phyloP scores from a whole-genome alignment of 2,113 vertebrate genomes.

The Xenopus laevis region DNA sequence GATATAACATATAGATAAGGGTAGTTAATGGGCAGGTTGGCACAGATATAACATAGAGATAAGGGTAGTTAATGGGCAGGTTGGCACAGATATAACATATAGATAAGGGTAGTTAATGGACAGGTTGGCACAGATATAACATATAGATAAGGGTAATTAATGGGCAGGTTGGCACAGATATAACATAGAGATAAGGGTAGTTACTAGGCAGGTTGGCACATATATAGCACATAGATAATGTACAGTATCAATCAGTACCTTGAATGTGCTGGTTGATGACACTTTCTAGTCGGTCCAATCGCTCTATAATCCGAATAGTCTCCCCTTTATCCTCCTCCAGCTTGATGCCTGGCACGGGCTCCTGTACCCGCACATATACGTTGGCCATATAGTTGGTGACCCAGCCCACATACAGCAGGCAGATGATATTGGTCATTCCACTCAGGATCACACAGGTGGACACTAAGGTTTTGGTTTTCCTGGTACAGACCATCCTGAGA shows the following conservation, averaged over 20 bases:
- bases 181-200: no score
- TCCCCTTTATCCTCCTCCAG: slow-evolving; percentile 88
- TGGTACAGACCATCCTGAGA: slow-evolving; percentile 94
- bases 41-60: background rate
- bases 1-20: no score
- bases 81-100: background rate
- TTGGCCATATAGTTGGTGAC: slow-evolving; percentile 97
- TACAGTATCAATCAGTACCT: slow-evolving; percentile 66
- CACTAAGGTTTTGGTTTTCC: slow-evolving; percentile 99
- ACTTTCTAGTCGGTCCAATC: slow-evolving; percentile 91
- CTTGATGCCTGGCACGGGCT: slow-evolving; percentile 85
- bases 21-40: background rate
- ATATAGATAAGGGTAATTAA: no score
- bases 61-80: background rate
- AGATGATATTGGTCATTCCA: slow-evolving; percentile 96
- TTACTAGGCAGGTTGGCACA: no score
- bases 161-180: no score
- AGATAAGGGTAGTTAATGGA: background rate
- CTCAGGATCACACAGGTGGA: slow-evolving; percentile 98
- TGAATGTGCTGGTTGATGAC: slow-evolving; percentile 98
- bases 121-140: no score
- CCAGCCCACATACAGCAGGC: slow-evolving; percentile 96
- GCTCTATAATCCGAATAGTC: slow-evolving; percentile 90
- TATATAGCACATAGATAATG: no score
- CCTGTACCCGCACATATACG: slow-evolving; percentile 89